Conservation (phyloP, 2,888 invertebrate species). For the Nezara viridula region DNA sequence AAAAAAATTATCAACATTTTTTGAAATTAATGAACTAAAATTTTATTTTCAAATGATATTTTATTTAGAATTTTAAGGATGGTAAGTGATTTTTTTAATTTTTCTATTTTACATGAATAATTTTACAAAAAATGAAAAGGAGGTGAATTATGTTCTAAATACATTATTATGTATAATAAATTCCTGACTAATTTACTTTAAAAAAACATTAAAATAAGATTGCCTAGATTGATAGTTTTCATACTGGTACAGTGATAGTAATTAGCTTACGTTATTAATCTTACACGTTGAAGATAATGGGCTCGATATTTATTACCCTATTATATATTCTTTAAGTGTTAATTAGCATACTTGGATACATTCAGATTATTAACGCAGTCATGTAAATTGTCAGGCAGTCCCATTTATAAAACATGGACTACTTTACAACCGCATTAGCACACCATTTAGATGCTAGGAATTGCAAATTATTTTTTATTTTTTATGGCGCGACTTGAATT, state of each 20-base stretch:
- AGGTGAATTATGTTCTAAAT: too few relatives aligned
- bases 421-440: neutral
- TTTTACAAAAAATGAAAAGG: too few relatives aligned
- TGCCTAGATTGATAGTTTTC: too few relatives aligned
- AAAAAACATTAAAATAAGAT: too few relatives aligned
- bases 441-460: neutral
- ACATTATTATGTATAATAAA: too few relatives aligned
- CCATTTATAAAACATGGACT: neutral
- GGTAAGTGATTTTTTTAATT: too few relatives aligned
- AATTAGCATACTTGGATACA: neutral
- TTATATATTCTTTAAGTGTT: neutral
- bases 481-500: neutral
- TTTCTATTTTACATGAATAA: too few relatives aligned
- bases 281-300: neutral
- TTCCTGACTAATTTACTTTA: too few relatives aligned
- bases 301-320: neutral
- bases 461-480: constrained; percentile 1
- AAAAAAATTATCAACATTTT: too few relatives aligned
- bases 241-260: neutral
- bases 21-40: too few relatives aligned
- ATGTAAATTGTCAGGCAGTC: neutral
- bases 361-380: neutral
- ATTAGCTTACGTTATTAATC: neutral
- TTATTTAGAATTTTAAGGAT: too few relatives aligned
- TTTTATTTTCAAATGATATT: too few relatives aligned